A percentile compares a stretch with the other conserved stretches of the same genome.
These are phyloP conservation scores for Daboia siamensis DNA, from an alignment of 2,113 vertebrate species.

Conservation along the genomic window DNA sequence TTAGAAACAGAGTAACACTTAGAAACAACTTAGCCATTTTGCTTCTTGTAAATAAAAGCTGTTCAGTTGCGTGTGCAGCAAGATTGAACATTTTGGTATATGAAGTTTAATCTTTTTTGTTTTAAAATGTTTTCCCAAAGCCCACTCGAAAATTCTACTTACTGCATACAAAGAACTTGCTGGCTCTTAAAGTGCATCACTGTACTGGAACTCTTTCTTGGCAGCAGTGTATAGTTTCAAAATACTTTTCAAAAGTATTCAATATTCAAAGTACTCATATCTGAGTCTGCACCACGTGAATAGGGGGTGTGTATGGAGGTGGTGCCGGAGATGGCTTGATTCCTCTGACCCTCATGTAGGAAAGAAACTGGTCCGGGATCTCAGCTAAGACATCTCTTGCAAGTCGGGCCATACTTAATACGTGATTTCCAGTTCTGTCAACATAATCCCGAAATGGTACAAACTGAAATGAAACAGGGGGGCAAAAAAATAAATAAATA, in stretches of 20 bases:
- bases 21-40: conserved; percentile 54
- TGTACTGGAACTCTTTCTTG: conserved; percentile 30
- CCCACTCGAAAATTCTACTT: conserved; percentile 65
- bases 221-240: conserved; percentile 50
- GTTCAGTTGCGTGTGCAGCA: conserved; percentile 71
- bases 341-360: conserved; percentile 94
- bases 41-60: conserved; percentile 63
- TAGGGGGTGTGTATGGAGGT: conserved; percentile 88
- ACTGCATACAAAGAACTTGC: conserved; percentile 53
- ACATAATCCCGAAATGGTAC: conserved; percentile 97
- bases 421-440: conserved; percentile 91
- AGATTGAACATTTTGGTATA: conserved; percentile 76
- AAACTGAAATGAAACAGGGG: conserved; percentile 74
- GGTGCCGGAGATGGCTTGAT: conserved; percentile 93
- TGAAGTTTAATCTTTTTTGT: conserved; percentile 70
- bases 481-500: neutral
- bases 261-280: conserved; percentile 74
- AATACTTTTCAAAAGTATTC: conserved; percentile 1
- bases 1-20: conserved; percentile 37
- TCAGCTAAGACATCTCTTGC: conserved; percentile 97
- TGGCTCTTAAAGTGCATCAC: conserved; percentile 54
- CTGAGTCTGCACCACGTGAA: conserved; percentile 84
- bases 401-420: conserved; percentile 93
- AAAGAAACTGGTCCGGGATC: conserved; percentile 96
- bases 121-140: conserved; percentile 60